phyloP scores from a whole-genome alignment of 2,113 vertebrate species.

The Notarius quadriscutis region DNA sequence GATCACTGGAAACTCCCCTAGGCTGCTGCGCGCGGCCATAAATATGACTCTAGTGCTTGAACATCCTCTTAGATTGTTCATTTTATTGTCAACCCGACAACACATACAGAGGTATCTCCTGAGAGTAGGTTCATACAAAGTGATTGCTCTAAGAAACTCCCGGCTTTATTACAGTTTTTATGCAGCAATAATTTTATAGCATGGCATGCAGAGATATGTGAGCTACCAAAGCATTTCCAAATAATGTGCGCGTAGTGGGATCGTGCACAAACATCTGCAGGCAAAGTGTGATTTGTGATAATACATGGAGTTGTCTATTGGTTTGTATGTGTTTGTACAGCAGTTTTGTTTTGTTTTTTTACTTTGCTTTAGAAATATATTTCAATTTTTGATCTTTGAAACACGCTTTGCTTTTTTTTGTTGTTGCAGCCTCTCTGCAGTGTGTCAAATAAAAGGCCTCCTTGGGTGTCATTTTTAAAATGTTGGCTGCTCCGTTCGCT shows the following conservation, averaged over 20 bases:
- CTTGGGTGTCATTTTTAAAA: conserved; percentile 54
- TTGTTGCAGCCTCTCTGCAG: conserved; percentile 30
- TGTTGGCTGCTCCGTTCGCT: conserved; percentile 42
- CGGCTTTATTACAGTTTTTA: conserved; percentile 30
- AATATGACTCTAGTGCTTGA: conserved; percentile 12
- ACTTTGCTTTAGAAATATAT: conserved; percentile 38
- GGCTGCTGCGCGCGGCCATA: neutral
- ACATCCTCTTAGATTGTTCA: conserved; percentile 29
- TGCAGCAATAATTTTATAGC: conserved; percentile 21
- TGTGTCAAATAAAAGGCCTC: conserved; percentile 51
- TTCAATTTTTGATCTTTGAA: conserved; percentile 46
- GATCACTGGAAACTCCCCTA: neutral
- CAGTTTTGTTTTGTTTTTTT: conserved; percentile 36
- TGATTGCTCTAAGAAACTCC: conserved; percentile 14
- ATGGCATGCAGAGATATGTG: neutral
- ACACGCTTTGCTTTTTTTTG: conserved; percentile 35
- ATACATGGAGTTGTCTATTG: conserved; percentile 31
- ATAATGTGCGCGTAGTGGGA: neutral
- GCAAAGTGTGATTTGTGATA: conserved; percentile 27
- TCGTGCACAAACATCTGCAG: conserved; percentile 5
- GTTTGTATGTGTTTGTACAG: neutral
- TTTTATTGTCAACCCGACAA: conserved; percentile 31
- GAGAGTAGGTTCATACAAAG: conserved; percentile 16
- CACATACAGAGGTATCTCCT: neutral
- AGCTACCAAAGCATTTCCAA: conserved; percentile 1